Conservation (phyloP, 2,113 vertebrate species). For the Corythaeola cristata region DNA sequence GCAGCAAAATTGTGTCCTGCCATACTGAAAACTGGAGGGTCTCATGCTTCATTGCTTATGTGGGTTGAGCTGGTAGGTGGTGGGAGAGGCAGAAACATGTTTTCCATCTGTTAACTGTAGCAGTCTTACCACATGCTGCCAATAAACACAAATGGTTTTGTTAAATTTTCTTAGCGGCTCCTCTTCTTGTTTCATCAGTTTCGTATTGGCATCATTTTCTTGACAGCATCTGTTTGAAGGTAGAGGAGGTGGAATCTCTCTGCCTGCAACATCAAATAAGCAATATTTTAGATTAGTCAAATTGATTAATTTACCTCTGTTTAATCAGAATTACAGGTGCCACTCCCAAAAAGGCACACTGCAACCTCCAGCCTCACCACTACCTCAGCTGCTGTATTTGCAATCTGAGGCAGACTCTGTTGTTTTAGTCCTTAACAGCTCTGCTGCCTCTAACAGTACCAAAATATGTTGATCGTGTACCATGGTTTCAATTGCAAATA, state of each 20-base stretch:
- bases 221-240: neutral
- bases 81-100: neutral
- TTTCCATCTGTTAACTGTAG: conserved; percentile 18
- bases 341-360: neutral
- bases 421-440: neutral
- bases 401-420: neutral
- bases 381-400: neutral
- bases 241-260: neutral
- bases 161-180: neutral
- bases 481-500: neutral
- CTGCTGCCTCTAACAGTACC: neutral
- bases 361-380: neutral
- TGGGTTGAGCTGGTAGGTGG: neutral
- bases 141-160: conserved; percentile 4
- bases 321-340: neutral
- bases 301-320: neutral
- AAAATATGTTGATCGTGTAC: neutral
- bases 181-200: neutral
- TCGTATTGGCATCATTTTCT: neutral
- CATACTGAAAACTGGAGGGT: neutral
- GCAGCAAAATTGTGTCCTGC: neutral
- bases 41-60: neutral
- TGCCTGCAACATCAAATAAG: neutral
- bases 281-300: neutral
- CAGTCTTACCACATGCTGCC: neutral